Base-by-base conservation (phyloP, 2,797 vertebrate species). In the Tarsius wallacei region DNA sequence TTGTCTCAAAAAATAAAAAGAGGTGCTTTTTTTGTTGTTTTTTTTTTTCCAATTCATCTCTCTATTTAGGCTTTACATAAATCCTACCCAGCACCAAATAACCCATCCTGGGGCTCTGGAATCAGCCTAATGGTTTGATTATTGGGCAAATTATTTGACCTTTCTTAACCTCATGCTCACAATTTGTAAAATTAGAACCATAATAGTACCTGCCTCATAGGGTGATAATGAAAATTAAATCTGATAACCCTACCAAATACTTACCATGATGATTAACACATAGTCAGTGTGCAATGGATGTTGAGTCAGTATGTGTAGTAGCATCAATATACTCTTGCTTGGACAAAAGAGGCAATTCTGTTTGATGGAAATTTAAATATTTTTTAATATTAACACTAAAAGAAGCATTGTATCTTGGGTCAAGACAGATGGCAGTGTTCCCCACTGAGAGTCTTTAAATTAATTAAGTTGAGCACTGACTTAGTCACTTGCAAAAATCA, bases 401-500 rank as follows among this genome's bases (percentile, higher is more conserved):
- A 74, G 42, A 90, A 36, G 26, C 36, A 87, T 76, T 88, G 19
- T 66, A 83, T 16, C 11, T 88, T n/a, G 4, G 4, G 42, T 85
- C 15, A 88, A 90, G 28, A 77, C 12, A 92, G 74, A 74, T 36
- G 51, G 31, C 59, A 74, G 6, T 91, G 3, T 68, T 80, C 9
- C 36, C n/a, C 71, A 70, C 7, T 63, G 6, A 76, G 12, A 91
- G 14, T 33, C 19, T 94, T 94, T 77, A 66, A 49, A 68, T 66
- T 97, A 42, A 73, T 90, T 86, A 81, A 47, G 26, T 49, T 89
- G 71, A 92, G 73, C 21, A 88, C 21, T 77, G 21, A 77, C 51
- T 89, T 94, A 33, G 26, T 78, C 22, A 53, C 36, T 64, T 24
- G 92, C 24, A 94, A 93, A 95, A 95, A 83, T 81, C 59, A 82